Base-by-base conservation (phyloP, 2,888 invertebrate species). In the Sinotaia quadrata region DNA sequence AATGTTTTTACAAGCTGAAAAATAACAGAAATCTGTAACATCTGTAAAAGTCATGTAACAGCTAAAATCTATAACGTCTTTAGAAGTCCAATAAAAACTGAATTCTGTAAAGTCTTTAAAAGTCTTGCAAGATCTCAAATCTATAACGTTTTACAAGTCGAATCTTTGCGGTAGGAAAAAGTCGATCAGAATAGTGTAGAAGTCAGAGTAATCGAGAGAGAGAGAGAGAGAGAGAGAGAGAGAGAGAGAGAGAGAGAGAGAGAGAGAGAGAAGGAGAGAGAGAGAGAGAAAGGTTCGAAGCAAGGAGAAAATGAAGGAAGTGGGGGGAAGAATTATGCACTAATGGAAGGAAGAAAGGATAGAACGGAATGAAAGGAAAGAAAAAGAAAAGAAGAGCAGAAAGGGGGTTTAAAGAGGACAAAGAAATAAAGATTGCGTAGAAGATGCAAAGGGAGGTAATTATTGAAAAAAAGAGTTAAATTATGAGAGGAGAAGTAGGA, bases 321-420 rank as follows among this genome's bases (percentile, higher is more conserved):
- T 41, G 37, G 36, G 33, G 44, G 47, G 44, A n/a, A 54, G 27
- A 44, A n/a, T 56, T 27, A 34, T n/a, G 31, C n/a, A 56, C 5
- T 18, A 31, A 21, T 31, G 27, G 4, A 47, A 47, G 31, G 36
- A 78, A 75, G 47, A 47, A 34, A 33, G 27, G n/a, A 33, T 47
- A 27, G 29, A 58, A 31, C 33, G 33, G 31, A 31, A 54, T 33
- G 27, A 12, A 36, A 12, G 31, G 21, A 34, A 58, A 44, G 33
- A 57, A 33, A 24, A 47, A 33, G 29, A 52, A 12, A 41, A n/a
- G 49, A 27, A 56, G 37, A 56, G 4, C 54, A 21, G 41, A 33
- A 56, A 21, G 27, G 54, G 34, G 12, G 10, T 27, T 27, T 10
- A 52, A 24, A 36, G 12, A 63, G 52, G 24, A 12, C 7, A 29